phyloP scores from a whole-genome alignment of 2,113 vertebrate genomes.

The Rhodinocichla rosea region DNA sequence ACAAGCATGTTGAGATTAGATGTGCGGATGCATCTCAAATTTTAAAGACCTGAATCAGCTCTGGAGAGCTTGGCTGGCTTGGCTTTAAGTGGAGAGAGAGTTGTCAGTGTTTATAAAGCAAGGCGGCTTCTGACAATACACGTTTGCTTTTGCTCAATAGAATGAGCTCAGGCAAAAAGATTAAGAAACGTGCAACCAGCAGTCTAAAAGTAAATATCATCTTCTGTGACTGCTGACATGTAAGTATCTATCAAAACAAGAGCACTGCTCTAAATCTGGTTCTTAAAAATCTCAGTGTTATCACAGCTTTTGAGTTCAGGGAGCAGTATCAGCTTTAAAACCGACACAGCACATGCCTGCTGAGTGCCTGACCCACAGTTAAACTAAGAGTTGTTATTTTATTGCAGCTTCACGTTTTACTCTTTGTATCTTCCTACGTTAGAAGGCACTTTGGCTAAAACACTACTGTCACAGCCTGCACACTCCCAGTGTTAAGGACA shows the following conservation, averaged over 20 bases:
- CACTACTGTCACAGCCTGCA: neutral
- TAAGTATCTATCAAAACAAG: neutral
- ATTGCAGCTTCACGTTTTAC: neutral
- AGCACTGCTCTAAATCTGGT: neutral
- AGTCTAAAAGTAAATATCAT: constrained; percentile 29
- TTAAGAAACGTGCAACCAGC: neutral
- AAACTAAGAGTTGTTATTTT: neutral
- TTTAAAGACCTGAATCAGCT: neutral
- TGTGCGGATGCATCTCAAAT: neutral
- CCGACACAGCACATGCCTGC: neutral
- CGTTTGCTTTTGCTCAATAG: neutral
- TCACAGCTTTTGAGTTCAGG: neutral
- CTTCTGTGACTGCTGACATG: neutral
- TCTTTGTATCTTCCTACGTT: neutral
- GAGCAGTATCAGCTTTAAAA: neutral
- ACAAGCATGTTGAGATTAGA: neutral
- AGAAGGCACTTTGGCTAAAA: neutral
- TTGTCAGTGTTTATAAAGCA: neutral
- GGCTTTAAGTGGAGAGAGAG: neutral
- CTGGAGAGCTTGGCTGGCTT: neutral
- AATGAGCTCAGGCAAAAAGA: constrained; percentile 15
- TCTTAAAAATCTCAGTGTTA: neutral
- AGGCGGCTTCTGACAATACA: neutral
- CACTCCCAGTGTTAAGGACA: neutral
- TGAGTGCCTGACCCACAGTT: neutral